These are phyloP conservation scores for Chrysotoxum bicinctum DNA, from an alignment of 2,888 invertebrate species.

Conservation along the genomic window DNA sequence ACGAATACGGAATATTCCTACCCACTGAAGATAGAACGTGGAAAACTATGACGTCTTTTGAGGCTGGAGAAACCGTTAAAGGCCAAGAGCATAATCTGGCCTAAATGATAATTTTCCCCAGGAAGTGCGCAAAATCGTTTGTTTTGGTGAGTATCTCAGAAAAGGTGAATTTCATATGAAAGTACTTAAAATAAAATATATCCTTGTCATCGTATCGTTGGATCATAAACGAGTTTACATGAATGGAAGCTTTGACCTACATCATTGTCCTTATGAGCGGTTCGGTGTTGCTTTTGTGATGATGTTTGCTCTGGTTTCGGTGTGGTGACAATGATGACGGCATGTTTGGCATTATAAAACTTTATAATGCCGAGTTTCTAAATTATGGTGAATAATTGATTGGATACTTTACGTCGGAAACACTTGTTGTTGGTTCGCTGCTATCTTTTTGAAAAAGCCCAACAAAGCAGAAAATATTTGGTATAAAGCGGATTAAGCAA, in stretches of 20 bases:
- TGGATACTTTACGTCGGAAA: constrained; percentile 16
- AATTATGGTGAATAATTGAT: constrained; percentile 51
- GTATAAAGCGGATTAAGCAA: not conserved
- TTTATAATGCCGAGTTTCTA: too few species aligned
- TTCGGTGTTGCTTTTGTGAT: constrained; percentile 39
- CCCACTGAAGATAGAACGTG: constrained; percentile 23
- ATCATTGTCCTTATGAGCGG: constrained; percentile 58
- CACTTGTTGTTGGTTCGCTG: constrained; percentile 48
- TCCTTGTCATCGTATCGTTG: not conserved
- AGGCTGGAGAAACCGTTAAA: constrained; percentile 53
- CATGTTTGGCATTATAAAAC: constrained; percentile 31
- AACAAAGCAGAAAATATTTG: not conserved
- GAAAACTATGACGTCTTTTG: constrained; percentile 63
- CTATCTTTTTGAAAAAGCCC: not conserved
- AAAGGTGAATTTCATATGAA: not conserved
- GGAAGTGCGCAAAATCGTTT: not conserved
- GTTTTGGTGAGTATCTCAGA: not conserved
- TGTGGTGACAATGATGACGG: not conserved
- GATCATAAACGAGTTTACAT: not conserved
- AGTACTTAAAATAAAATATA: constrained; percentile 23
- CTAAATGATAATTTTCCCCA: not conserved
- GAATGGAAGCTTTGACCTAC: constrained; percentile 64
- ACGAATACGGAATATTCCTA: not conserved
- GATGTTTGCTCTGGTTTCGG: not conserved
- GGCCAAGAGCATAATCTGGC: constrained; percentile 6